A percentile compares a stretch with the other conserved stretches of the same genome.
Conservation (phyloP, 2,113 vertebrate species). For the Neolamprologus cancellatus region DNA sequence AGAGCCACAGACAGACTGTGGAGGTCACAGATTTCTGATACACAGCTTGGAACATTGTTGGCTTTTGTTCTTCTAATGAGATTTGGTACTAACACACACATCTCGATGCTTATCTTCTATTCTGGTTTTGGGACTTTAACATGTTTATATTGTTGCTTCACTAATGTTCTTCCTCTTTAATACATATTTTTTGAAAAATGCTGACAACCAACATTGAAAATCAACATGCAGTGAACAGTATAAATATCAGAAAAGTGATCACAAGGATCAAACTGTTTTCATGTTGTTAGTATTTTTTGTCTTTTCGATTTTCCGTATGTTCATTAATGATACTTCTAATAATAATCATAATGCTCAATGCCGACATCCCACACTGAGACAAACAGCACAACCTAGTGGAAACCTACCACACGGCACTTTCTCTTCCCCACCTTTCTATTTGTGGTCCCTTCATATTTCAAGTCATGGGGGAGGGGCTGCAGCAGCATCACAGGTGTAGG, state of each 20-base stretch:
- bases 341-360: not conserved
- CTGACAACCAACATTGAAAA: not conserved
- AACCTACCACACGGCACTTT: not conserved
- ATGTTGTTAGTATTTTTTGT: not conserved
- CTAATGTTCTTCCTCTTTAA: not conserved
- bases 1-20: not conserved
- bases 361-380: not conserved
- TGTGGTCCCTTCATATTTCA: not conserved
- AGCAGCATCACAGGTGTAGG: conserved; percentile 6
- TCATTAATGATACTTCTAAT: not conserved
- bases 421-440: not conserved
- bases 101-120: not conserved
- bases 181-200: not conserved
- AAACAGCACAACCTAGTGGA: conserved; percentile 46
- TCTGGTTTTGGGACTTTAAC: not conserved
- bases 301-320: not conserved
- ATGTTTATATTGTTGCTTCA: not conserved
- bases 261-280: not conserved
- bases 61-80: not conserved
- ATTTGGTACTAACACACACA: not conserved
- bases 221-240: conserved; percentile 11
- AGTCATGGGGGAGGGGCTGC: not conserved
- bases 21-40: not conserved
- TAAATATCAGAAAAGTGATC: not conserved
- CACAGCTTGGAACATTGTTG: not conserved